Evolutionary conservation across 1,140 invertebrate species (phyloP), one percentile per base, ranked within the genome.

Genomic region (Tetramorium parvispinum): DNA sequence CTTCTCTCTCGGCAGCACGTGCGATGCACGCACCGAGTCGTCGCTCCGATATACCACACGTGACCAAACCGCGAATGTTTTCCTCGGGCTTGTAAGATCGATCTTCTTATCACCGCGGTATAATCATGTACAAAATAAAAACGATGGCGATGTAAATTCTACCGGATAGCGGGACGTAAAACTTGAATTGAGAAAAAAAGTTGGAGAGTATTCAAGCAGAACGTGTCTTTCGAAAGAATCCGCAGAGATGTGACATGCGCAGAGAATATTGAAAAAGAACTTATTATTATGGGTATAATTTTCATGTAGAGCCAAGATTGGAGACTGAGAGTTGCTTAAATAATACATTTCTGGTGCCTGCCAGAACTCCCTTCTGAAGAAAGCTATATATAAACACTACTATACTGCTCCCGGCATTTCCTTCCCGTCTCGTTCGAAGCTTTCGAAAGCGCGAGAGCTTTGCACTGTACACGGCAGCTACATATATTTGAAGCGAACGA

Each of bases 341-440:
- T 75, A 59, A 75, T 40, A 46, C 24, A 46, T 61, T 49, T 27
- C 21, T 18, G n/a, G 24, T 21, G 21, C 18, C 8, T 53, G 24
- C 27, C 18, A 27, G 49, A 71, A 78, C 32, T 83, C 53, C 68
- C 37, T 75, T 75, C 79, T 73, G 68, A 21, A 55, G 43, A 83
- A 75, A n/a, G 40, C 79, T 83, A 83, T 83, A 75, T 83, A 75
- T 83, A 83, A 75, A 49, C 68, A 59, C 37, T 75, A 49, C 21
- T 73, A 21, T 59, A 40, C 32, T 24, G 21, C 68, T 75, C 79
- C 24, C 40, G 65, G 65, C 11, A 46, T 83, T 83, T 83, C 24
- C 68, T 75, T 10, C 43, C 13, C 37, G 37, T 82, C 53, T 16
- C 79, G 68, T 8, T 32, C 79, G 40, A 40, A 83, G 68, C 53